A percentile compares a stretch with the other conserved stretches of the same genome.
Evolutionary conservation across 2,888 invertebrate species (phyloP).

Genomic region (Ophioninae sp.): DNA sequence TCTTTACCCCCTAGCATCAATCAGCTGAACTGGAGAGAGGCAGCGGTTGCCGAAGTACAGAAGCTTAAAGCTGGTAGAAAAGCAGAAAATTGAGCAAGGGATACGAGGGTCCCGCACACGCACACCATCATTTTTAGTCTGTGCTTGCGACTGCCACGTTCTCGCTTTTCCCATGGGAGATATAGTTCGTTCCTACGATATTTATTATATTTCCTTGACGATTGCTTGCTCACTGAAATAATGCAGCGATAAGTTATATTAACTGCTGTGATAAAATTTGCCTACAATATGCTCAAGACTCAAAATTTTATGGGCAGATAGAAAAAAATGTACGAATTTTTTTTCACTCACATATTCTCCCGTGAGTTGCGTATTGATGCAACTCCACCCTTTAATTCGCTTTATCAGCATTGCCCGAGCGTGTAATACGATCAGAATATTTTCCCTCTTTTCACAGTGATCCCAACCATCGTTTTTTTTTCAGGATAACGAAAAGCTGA

Average conservation of each 20-base stretch:
- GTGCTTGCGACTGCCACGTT: neutral
- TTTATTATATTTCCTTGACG: neutral
- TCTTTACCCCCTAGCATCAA: slow-evolving; percentile 60
- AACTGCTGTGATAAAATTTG: slow-evolving; percentile 22
- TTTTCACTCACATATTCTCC: too few relatives aligned
- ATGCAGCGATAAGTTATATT: slow-evolving; percentile 44
- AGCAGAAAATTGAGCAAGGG: slow-evolving; percentile 24
- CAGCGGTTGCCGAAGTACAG: slow-evolving; percentile 37
- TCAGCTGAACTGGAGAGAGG: slow-evolving; percentile 56
- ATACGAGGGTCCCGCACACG: slow-evolving; percentile 46
- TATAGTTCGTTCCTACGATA: slow-evolving; percentile 28
- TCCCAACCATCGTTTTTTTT: neutral
- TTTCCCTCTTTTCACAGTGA: too few relatives aligned
- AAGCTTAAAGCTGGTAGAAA: neutral
- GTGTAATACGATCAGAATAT: too few relatives aligned
- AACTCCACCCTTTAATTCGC: neutral
- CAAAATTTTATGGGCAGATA: too few relatives aligned
- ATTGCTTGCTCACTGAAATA: slow-evolving; percentile 8
- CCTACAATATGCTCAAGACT: too few relatives aligned
- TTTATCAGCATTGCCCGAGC: too few relatives aligned
- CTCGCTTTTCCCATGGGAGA: slow-evolving; percentile 33
- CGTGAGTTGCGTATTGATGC: neutral
- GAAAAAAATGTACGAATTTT: too few relatives aligned
- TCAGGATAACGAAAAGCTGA: neutral
- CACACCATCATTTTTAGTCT: slow-evolving; percentile 47